phyloP scores from a whole-genome alignment of 2,797 vertebrate species.

The Lutjanus argentimaculatus region DNA sequence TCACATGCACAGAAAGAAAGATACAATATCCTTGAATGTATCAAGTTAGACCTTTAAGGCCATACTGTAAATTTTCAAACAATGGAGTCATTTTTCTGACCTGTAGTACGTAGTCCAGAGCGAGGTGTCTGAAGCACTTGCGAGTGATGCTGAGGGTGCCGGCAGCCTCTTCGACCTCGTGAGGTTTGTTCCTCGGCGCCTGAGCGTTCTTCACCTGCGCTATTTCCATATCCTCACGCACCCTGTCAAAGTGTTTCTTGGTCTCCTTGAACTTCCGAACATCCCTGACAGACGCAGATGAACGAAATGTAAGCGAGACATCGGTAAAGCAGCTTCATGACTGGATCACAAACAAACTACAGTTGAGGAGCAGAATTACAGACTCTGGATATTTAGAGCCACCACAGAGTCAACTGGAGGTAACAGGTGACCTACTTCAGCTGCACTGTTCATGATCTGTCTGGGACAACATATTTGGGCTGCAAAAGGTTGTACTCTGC shows the following conservation, averaged over 20 bases:
- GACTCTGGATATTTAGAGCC: background rate
- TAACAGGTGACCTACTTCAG: conserved; percentile 9
- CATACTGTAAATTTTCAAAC: background rate
- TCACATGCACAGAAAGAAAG: background rate
- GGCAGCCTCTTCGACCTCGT: conserved; percentile 95
- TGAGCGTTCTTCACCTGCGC: conserved; percentile 97
- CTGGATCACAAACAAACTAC: background rate
- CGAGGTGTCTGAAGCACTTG: conserved; percentile 96
- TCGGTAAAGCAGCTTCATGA: background rate
- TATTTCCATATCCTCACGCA: conserved; percentile 95
- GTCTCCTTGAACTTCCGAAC: conserved; percentile 98
- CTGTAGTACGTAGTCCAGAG: conserved; percentile 96
- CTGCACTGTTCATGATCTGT: conserved; percentile 12
- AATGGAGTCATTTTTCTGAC: conserved; percentile 63
- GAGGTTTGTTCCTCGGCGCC: conserved; percentile 94
- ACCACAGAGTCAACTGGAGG: background rate
- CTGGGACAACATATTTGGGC: conserved; percentile 19
- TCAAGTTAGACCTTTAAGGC: too few species aligned
- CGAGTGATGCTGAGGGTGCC: conserved; percentile 92
- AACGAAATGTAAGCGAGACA: background rate
- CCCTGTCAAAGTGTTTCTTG: conserved; percentile 97
- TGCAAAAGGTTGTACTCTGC: conserved; percentile 2
- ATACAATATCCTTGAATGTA: background rate
- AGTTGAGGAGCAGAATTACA: background rate
- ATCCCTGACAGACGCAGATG: conserved; percentile 83